Base-by-base conservation (phyloP, 2,113 vertebrate species). In the Tupaia tana region DNA sequence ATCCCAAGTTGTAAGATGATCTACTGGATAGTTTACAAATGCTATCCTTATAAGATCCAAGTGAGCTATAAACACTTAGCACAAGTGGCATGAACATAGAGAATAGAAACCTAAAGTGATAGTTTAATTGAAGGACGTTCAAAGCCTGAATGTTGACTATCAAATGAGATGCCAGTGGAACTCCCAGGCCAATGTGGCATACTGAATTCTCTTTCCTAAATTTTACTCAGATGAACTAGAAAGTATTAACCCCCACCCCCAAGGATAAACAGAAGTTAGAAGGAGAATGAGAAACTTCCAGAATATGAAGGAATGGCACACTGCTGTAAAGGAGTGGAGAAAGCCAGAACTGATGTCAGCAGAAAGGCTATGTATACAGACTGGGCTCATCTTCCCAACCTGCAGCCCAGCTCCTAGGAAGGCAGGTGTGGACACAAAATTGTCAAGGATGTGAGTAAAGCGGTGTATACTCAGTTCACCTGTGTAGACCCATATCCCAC, bases 381-480 rank as follows among this genome's bases (percentile, higher is more conserved):
- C 18, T 43, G 9, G 34, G 20, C 8, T 15, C 6, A 27, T 5
- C 10, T 15, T 58, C 69, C 20, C 56, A 20, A 66, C n/a, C 24
- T 54, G 59, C 34, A 81, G 75, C 29, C 9, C 54, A 1, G 10
- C 25, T 56, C 22, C 54, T 67, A 5, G 59, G n/a, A 66, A 73
- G 11, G 25, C 25, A 20, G 66, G 16, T 25, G 2, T 31, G 16
- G 43, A 34, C 20, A 9, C 9, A 31, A 8, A 56, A 19, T n/a
- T 29, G 43, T 15, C 0, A 13, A 3, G 20, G n/a, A 58, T 24
- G 10, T 27, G 29, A 52, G 31, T 6, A 4, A 3, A 29, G 15
- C 61, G 27, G 25, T 22, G 59, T 13, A 67, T 7, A 4, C 52
- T 82, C 43, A 75, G 69, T 9, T 31, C 19, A 9, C 56, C 18